Percentiles rank a stretch among this genome's conserved stretches.
phyloP scores from a whole-genome alignment of 2,888 invertebrate genomes.

The Octodonta nipae region DNA sequence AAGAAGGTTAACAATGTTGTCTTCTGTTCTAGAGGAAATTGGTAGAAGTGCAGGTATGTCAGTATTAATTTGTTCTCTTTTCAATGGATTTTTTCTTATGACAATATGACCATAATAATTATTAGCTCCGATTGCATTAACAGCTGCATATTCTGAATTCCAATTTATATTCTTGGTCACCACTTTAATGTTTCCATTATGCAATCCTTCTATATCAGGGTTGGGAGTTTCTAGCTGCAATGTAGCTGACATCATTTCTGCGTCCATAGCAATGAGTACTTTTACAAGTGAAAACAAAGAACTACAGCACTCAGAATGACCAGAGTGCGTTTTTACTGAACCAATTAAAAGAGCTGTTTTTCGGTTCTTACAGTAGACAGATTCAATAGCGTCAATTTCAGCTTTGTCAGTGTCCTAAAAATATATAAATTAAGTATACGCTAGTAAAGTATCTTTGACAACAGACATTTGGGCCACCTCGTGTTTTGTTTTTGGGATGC shows the following conservation, averaged over 20 bases:
- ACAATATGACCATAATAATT: constrained; percentile 87
- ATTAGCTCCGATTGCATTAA: constrained; percentile 97
- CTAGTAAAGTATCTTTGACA: too few relatives aligned
- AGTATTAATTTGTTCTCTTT: constrained; percentile 42
- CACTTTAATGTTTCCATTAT: constrained; percentile 78
- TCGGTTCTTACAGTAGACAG: constrained; percentile 73
- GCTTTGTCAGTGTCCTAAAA: constrained; percentile 75
- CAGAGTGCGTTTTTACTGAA: constrained; percentile 91
- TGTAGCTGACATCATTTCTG: too few relatives aligned
- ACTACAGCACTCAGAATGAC: too few relatives aligned
- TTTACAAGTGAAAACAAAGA: too few relatives aligned
- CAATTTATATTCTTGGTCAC: constrained; percentile 67
- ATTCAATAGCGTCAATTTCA: too few relatives aligned
- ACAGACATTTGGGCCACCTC: too few relatives aligned
- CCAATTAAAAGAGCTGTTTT: constrained; percentile 72
- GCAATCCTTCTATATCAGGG: constrained; percentile 71
- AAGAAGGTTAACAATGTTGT: too few relatives aligned
- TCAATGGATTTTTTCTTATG: constrained; percentile 63
- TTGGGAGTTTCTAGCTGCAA: constrained; percentile 79
- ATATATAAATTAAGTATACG: too few relatives aligned
- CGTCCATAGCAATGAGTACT: too few relatives aligned
- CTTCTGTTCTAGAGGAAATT: too few relatives aligned
- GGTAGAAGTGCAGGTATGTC: constrained; percentile 53
- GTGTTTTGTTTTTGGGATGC: too few relatives aligned
- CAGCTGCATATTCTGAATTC: constrained; percentile 74